Base-by-base conservation (phyloP, 2,888 invertebrate genomes). In the Marasmarcha lunaedactyla region DNA sequence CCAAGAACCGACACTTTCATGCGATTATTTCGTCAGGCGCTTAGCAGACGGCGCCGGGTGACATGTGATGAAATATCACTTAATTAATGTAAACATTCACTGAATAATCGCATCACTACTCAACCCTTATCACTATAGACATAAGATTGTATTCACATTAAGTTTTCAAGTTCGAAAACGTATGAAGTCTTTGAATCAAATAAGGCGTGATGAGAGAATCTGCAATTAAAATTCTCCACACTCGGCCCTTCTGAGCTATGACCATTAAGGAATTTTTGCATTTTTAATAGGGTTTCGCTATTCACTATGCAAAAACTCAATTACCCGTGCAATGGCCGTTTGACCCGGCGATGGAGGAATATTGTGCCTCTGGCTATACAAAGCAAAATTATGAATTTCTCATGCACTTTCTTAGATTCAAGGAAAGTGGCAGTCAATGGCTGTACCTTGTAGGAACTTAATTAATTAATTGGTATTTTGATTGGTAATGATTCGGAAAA, bases 1-100 rank as follows among this genome's bases (percentile, higher is more conserved):
- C 67, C 54, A 52, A 59, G 70, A 62, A 64, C 52, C 49, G 47
- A 50, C 50, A 59, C 53, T 57, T 59, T 52, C 49, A 54, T 52
- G 54, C 50, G 59, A 60, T 64, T 58, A 67, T 65, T 68, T 73
- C 68, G 59, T 71, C 70, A 73, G 59, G 64, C 65, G 61, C 66
- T 71, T 69, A 71, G 57, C 56, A 63, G 69, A 60, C 67, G 71
- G 77, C 73, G 72, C 73, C 68, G 52, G 58, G n/a, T 57, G 69
- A 67, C 74, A 59, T 57, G 52, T 57, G 54, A 60, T 71, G 68
- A 76, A 66, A 71, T 73, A 73, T 72, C 53, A 58, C 71, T 71
- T 76, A 74, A 79, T 78, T 76, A 77, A 68, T 64, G 57, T 59
- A 57, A 62, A 59, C 64, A 59, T 53, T 38, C 41, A 43, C 47